A percentile compares a stretch with the other conserved stretches of the same genome.
Evolutionary conservation across 2,888 invertebrate genomes (phyloP).

Genomic region (Linyphia triangularis): DNA sequence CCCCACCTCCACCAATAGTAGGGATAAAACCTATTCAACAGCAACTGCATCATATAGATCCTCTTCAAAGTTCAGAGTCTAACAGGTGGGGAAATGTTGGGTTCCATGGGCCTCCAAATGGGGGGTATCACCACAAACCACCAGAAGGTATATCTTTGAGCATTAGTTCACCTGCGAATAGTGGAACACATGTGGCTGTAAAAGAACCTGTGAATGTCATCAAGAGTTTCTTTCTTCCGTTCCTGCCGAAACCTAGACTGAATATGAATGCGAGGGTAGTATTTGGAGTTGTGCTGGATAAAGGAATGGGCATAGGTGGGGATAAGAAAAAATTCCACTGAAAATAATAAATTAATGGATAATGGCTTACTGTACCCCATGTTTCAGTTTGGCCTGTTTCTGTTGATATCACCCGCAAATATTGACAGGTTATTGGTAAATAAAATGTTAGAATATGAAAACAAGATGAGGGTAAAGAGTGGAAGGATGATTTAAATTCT

Average conservation of each 20-base stretch:
- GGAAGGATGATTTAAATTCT: no score
- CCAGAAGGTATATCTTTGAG: constrained; percentile 70
- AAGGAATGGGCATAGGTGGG: constrained; percentile 74
- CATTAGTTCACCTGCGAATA: constrained; percentile 63
- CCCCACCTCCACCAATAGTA: constrained; percentile 23
- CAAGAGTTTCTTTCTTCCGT: constrained; percentile 76
- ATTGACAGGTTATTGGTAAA: no score
- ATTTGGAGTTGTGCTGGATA: constrained; percentile 77
- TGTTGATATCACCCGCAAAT: no score
- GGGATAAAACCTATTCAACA: constrained; percentile 69
- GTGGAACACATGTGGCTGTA: constrained; percentile 75
- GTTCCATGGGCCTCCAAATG: constrained; percentile 36
- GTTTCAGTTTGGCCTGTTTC: no score
- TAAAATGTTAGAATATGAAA: no score
- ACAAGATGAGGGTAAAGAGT: no score
- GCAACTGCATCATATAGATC: constrained; percentile 62
- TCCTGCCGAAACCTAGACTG: constrained; percentile 76
- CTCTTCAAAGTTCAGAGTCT: constrained; percentile 55
- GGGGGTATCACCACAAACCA: constrained; percentile 29
- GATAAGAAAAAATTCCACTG: constrained; percentile 53
- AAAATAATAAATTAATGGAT: no score
- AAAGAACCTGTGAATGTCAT: constrained; percentile 76
- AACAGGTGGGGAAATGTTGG: constrained; percentile 68
- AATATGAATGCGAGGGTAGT: constrained; percentile 77
- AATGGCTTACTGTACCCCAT: no score